phyloP scores from a whole-genome alignment of 2,888 invertebrate genomes.

The Nephrotoma appendiculata region DNA sequence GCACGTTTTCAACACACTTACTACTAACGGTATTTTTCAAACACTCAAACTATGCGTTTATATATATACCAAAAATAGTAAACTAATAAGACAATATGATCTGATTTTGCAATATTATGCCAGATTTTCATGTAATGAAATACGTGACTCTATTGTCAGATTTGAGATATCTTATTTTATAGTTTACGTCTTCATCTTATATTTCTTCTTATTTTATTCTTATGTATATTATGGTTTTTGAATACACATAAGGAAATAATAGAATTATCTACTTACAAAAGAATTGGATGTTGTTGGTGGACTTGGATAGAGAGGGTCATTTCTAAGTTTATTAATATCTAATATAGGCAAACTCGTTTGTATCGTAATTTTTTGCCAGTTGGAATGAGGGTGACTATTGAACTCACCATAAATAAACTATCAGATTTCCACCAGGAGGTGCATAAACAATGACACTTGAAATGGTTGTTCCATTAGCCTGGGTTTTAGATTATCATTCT shows the following conservation, averaged over 20 bases:
- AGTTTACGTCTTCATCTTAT: not conserved
- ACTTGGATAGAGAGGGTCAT: not conserved
- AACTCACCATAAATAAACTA: too few relatives aligned
- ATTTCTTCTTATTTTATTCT: not conserved
- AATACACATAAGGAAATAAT: not conserved
- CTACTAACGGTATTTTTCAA: not conserved
- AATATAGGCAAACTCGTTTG: too few relatives aligned
- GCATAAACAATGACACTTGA: too few relatives aligned
- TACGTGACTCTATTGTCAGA: not conserved
- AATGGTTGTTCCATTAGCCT: too few relatives aligned
- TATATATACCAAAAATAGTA: not conserved
- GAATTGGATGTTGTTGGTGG: not conserved
- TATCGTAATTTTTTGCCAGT: too few relatives aligned
- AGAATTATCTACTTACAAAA: not conserved
- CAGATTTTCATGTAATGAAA: not conserved
- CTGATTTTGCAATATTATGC: not conserved
- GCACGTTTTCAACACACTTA: not conserved
- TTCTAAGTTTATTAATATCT: too few relatives aligned
- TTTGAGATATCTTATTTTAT: not conserved
- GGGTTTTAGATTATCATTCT: too few relatives aligned
- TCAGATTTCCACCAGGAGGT: too few relatives aligned
- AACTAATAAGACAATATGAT: not conserved
- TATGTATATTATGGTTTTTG: not conserved
- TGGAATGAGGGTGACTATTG: too few relatives aligned
- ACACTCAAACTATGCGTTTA: not conserved